A percentile compares a stretch with the other conserved stretches of the same genome.
Conservation (phyloP, 2,113 vertebrate genomes). For the Cryptotis parvus region DNA sequence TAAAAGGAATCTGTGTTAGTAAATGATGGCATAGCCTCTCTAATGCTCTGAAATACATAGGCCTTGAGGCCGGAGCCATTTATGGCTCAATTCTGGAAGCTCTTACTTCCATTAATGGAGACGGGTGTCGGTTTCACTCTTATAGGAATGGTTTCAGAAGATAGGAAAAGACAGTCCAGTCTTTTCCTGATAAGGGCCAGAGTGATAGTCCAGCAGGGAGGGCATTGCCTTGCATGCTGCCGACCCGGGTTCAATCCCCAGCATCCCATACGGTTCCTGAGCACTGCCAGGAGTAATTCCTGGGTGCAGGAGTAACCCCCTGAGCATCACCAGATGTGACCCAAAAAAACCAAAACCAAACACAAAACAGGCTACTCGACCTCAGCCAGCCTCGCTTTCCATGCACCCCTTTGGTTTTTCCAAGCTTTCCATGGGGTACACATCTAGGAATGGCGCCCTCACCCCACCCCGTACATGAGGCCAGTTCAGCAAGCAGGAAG, state of each 20-base stretch:
- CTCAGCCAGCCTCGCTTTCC: background rate
- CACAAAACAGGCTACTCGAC: background rate
- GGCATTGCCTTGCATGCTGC: too few relatives aligned
- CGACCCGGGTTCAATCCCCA: too few relatives aligned
- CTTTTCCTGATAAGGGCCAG: too few relatives aligned
- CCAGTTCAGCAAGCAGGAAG: background rate
- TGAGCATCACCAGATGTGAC: too few relatives aligned
- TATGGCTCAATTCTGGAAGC: background rate
- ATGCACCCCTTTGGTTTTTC: background rate
- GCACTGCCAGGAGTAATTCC: too few relatives aligned
- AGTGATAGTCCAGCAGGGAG: too few relatives aligned
- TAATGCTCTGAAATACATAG: background rate
- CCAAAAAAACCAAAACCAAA: too few relatives aligned
- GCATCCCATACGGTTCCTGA: too few relatives aligned
- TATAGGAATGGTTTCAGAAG: constrained; percentile 30
- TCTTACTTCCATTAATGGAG: background rate
- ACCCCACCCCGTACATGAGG: too few relatives aligned
- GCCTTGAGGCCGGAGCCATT: background rate
- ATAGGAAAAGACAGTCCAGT: background rate
- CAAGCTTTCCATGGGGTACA: background rate
- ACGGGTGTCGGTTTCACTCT: constrained; percentile 14
- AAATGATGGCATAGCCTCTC: background rate
- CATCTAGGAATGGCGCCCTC: background rate
- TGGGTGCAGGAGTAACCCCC: too few relatives aligned
- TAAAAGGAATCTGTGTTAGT: constrained; percentile 9